Base-by-base conservation (phyloP, 2,113 vertebrate species). In the Cyanistes caeruleus region DNA sequence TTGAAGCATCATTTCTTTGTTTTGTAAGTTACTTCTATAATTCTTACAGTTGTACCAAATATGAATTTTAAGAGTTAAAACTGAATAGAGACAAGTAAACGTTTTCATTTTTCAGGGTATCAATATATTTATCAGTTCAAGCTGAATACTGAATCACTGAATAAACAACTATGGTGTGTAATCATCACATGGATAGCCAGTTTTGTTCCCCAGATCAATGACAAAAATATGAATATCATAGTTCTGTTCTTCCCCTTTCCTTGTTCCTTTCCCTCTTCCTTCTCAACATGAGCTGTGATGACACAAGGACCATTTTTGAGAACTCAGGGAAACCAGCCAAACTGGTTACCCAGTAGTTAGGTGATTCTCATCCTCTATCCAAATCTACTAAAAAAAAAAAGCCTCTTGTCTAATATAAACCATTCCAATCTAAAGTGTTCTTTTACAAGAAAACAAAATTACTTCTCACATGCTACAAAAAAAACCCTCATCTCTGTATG, bases 1-100 rank as follows among this genome's bases (percentile, higher is more conserved):
- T 64, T 82, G 89, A 87, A 51, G 33, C 56, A 53, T 19, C n/a
- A 70, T 48, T 94, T 93, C 87, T 88, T 89, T 94, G 85, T 19
- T 81, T 77, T 77, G 19, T n/a, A 81, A 74, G 13, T 48, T 43
- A 48, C 27, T 15, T 23, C 7, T 16, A 6, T 5, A 65, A 20
- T 92, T 69, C 77, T 86, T 49, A 74, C 30, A 31, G 41, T 31
- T 60, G 55, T 53, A 81, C 62, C 62, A 53, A 73, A 90, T 56
- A 64, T 11, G 14, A 5, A 35, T 89, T 91, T 96, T 73, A 82
- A 70, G 60, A 89, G 78, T 86, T 90, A 81, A 63, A 93, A 84
- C 33, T 72, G 52, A 82, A 92, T 11, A 46, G 7, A 79, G 30
- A 64, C 76, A 81, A 58, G 62, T 81, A 64, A 88, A 95, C 16